phyloP scores from a whole-genome alignment of 2,797 vertebrate genomes.

The Poecilia picta region DNA sequence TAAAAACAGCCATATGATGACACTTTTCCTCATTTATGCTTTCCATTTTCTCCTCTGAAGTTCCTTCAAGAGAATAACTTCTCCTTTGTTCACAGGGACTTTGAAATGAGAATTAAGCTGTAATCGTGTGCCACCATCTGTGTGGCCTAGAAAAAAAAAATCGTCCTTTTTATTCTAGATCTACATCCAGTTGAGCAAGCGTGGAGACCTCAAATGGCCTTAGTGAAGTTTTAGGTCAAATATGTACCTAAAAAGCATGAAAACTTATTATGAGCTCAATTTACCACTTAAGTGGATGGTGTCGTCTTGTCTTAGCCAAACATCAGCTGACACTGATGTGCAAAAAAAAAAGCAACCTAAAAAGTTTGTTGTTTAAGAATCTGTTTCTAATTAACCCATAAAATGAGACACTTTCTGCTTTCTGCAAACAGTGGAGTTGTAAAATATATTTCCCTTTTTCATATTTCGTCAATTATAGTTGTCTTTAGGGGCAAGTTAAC shows the following conservation, averaged over 20 bases:
- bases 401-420: constrained; percentile 28
- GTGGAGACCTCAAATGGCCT: constrained; percentile 38
- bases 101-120: constrained; percentile 43
- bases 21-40: constrained; percentile 57
- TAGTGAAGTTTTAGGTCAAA: constrained; percentile 48
- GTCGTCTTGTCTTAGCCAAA: constrained; percentile 53
- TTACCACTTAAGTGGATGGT: constrained; percentile 57
- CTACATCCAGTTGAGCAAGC: constrained; percentile 59
- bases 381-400: constrained; percentile 45
- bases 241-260: constrained; percentile 55
- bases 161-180: constrained; percentile 42
- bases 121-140: constrained; percentile 23
- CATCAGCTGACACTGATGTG: constrained; percentile 67
- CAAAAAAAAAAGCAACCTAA: constrained; percentile 43
- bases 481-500: background rate
- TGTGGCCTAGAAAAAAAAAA: constrained; percentile 41
- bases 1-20: constrained; percentile 75
- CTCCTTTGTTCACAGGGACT: constrained; percentile 48
- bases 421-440: constrained; percentile 5
- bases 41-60: constrained; percentile 41
- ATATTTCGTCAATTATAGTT: background rate
- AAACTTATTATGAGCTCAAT: constrained; percentile 69
- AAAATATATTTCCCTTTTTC: background rate
- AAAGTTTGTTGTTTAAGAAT: constrained; percentile 13
- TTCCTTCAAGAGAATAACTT: constrained; percentile 51